Conservation (phyloP, 1,140 invertebrate species). For the Homalodisca vitripennis region DNA sequence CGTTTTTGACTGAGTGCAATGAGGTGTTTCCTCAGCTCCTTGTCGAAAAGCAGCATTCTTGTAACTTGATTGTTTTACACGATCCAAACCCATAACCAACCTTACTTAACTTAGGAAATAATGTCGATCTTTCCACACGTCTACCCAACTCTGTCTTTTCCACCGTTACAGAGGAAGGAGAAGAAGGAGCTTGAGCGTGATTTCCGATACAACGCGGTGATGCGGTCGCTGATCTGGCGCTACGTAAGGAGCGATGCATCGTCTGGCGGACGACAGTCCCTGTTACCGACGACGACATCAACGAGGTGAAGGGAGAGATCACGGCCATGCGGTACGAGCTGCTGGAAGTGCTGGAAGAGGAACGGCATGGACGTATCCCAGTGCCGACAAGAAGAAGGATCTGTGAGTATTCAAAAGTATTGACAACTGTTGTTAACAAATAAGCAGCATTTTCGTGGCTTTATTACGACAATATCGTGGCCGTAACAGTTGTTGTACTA, state of each 20-base stretch:
- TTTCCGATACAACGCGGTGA: slow-evolving; percentile 70
- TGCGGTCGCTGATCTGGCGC: slow-evolving; percentile 79
- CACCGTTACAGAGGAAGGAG: slow-evolving; percentile 49
- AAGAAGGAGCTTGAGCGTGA: slow-evolving; percentile 61
- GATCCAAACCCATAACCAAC: too few species aligned
- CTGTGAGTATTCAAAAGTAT: slow-evolving; percentile 50
- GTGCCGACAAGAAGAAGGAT: slow-evolving; percentile 67
- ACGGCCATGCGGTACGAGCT: slow-evolving; percentile 79
- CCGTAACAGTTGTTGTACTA: too few species aligned
- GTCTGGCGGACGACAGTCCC: slow-evolving; percentile 69
- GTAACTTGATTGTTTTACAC: too few species aligned
- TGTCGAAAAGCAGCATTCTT: too few species aligned
- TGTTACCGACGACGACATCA: slow-evolving; percentile 89
- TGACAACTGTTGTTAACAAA: not conserved
- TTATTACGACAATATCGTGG: too few species aligned
- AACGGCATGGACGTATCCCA: slow-evolving; percentile 74
- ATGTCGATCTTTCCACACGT: too few species aligned
- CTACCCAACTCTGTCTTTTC: too few species aligned
- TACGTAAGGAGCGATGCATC: slow-evolving; percentile 76
- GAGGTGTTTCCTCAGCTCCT: too few species aligned
- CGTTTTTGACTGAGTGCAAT: too few species aligned
- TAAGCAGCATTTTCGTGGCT: too few species aligned
- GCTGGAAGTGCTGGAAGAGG: slow-evolving; percentile 74
- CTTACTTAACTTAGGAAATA: too few species aligned
- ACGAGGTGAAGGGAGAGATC: slow-evolving; percentile 89